These are phyloP conservation scores for Agrotis ipsilon DNA, from an alignment of 2,888 invertebrate species.

Conservation along the genomic window DNA sequence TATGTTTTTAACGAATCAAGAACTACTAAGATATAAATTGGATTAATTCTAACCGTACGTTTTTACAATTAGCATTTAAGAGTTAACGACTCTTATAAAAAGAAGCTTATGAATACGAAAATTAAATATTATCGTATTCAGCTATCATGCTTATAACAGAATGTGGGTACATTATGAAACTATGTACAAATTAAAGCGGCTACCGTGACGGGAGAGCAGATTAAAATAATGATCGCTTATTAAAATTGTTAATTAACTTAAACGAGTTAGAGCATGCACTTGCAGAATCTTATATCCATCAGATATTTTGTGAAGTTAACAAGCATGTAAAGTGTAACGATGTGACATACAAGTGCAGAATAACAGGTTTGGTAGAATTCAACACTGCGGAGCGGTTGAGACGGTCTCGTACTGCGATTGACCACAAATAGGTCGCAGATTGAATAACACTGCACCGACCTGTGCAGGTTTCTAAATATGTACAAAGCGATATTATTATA, in stretches of 20 bases:
- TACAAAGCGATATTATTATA: conserved; percentile 85
- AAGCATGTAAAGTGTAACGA: conserved; percentile 43
- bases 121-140: conserved; percentile 68
- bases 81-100: conserved; percentile 53
- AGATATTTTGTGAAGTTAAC: conserved; percentile 56
- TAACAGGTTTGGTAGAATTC: conserved; percentile 68
- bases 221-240: conserved; percentile 82
- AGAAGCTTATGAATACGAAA: conserved; percentile 62
- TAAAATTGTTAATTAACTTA: conserved; percentile 80
- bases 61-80: conserved; percentile 34
- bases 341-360: conserved; percentile 52
- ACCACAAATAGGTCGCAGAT: conserved; percentile 90
- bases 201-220: conserved; percentile 79
- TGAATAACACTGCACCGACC: conserved; percentile 85
- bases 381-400: conserved; percentile 67
- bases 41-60: conserved; percentile 26
- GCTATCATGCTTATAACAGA: conserved; percentile 65
- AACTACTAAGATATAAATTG: conserved; percentile 26
- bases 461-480: conserved; percentile 88
- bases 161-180: conserved; percentile 69
- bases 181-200: conserved; percentile 76
- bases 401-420: conserved; percentile 76
- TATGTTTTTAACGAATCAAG: conserved; percentile 28
- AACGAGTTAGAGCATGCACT: conserved; percentile 69
- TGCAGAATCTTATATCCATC: conserved; percentile 43